Conservation (phyloP, 2,113 vertebrate species). For the Dunckerocampus dactyliophorus region DNA sequence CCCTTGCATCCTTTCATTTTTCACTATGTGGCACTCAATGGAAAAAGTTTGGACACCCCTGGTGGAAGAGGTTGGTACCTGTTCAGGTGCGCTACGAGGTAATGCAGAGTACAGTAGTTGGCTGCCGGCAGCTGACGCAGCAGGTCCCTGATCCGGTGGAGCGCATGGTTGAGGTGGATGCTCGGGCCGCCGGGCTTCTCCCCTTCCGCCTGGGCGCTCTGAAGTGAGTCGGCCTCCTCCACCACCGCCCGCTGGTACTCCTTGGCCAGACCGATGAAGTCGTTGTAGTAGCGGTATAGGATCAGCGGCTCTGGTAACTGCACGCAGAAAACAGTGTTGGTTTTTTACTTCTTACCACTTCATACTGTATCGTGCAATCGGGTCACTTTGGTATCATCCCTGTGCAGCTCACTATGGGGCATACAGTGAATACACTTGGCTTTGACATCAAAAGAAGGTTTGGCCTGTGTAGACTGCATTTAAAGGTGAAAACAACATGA, state of each 20-base stretch:
- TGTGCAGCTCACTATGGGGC: too few species aligned
- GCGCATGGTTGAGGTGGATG: conserved; percentile 80
- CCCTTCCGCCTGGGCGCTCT: conserved; percentile 30
- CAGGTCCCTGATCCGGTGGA: conserved; percentile 87
- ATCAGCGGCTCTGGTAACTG: conserved; percentile 95
- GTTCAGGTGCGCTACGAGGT: conserved; percentile 85
- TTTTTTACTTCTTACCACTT: too few species aligned
- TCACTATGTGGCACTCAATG: too few species aligned
- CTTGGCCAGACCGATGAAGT: conserved; percentile 91
- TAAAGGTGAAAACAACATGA: too few species aligned
- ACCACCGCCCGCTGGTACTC: conserved; percentile 79
- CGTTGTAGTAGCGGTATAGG: conserved; percentile 89
- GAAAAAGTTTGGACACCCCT: too few species aligned
- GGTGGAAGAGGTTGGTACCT: conserved; percentile 65
- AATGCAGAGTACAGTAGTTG: conserved; percentile 88
- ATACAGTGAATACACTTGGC: too few species aligned
- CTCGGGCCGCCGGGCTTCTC: conserved; percentile 51
- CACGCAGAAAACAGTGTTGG: not conserved
- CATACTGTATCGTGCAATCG: too few species aligned
- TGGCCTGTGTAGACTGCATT: too few species aligned
- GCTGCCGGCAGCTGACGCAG: conserved; percentile 82
- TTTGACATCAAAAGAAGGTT: too few species aligned
- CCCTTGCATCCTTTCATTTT: too few species aligned
- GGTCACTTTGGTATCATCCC: too few species aligned
- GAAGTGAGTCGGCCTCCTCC: conserved; percentile 76